phyloP scores from a whole-genome alignment of 2,888 invertebrate genomes.

The Chromoteleia sp. region DNA sequence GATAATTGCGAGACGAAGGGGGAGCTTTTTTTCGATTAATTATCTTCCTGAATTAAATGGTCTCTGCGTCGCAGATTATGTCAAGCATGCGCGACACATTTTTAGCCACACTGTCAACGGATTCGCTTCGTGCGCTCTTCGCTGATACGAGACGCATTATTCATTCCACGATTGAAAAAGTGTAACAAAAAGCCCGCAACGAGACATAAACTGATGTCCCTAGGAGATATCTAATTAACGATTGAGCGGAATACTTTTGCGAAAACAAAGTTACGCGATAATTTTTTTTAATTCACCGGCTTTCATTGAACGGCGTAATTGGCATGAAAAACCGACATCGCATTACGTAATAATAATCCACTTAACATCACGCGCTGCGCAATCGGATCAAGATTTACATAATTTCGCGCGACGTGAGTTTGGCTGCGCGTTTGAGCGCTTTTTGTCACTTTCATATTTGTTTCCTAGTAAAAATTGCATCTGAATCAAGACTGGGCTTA shows the following conservation, averaged over 20 bases:
- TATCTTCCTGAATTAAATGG: slow-evolving; percentile 10
- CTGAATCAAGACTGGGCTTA: no score
- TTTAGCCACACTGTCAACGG: slow-evolving; percentile 7
- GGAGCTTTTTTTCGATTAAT: slow-evolving; percentile 21
- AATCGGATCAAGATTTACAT: slow-evolving; percentile 1
- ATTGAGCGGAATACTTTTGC: neutral
- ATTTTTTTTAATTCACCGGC: no score
- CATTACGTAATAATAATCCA: no score
- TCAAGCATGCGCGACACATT: slow-evolving; percentile 7
- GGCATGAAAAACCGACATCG: no score
- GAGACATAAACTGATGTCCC: neutral
- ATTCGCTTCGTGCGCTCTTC: neutral
- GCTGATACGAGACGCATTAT: neutral
- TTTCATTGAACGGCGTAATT: no score
- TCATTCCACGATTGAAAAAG: neutral
- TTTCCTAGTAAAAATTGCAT: no score
- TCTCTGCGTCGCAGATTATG: slow-evolving; percentile 1
- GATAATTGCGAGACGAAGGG: slow-evolving; percentile 22
- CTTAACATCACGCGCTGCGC: neutral
- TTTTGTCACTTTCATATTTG: neutral
- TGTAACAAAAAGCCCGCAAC: neutral
- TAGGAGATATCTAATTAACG: neutral
- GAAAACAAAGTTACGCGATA: no score
- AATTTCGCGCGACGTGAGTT: no score
- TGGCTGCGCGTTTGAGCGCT: no score